Conservation (phyloP, 2,113 vertebrate species). For the Clupea harengus region DNA sequence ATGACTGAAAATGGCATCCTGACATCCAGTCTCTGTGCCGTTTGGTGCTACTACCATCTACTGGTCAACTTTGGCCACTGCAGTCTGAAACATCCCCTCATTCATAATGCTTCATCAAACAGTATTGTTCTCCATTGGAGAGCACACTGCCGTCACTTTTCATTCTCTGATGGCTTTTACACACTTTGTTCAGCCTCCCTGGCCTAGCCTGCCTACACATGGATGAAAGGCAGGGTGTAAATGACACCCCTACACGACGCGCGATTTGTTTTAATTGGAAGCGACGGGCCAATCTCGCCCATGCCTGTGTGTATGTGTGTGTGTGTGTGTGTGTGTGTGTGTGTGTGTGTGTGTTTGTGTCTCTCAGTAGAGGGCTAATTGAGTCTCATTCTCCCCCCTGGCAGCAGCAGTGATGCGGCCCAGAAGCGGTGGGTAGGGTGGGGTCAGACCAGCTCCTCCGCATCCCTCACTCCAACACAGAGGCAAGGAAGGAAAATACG, state of each 20-base stretch:
- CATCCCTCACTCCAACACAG: too few species aligned
- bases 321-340: too few species aligned
- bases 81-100: not conserved
- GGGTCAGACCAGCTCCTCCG: too few species aligned
- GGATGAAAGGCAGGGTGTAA: not conserved
- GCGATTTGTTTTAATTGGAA: not conserved
- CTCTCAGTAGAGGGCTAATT: not conserved
- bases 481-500: too few species aligned
- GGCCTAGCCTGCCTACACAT: not conserved
- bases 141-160: not conserved
- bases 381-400: not conserved
- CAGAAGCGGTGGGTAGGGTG: too few species aligned
- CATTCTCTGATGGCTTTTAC: not conserved
- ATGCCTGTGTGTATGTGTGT: not conserved
- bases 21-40: not conserved
- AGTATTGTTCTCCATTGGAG: not conserved
- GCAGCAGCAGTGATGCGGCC: not conserved
- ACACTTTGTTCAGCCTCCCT: not conserved
- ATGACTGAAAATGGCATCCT: not conserved
- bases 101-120: not conserved
- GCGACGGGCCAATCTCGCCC: not conserved
- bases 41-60: conserved; percentile 6
- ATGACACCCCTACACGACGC: not conserved
- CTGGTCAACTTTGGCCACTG: not conserved
- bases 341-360: too few species aligned